Evolutionary conservation across 2,113 vertebrate genomes (phyloP).

Genomic region (Sinocyclocheilus grahami): DNA sequence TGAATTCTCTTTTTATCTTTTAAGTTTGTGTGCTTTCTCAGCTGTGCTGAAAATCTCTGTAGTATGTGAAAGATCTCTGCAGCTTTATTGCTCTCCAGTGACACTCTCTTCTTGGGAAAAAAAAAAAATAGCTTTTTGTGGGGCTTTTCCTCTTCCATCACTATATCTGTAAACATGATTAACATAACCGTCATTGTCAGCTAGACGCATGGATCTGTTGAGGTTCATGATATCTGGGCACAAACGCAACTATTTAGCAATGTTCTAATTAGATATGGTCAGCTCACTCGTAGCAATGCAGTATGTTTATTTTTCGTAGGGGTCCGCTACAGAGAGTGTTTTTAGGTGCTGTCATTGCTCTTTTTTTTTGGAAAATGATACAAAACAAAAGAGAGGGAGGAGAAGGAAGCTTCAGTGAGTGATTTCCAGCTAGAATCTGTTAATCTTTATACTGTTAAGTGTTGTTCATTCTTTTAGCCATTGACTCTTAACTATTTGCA

Average conservation of each 20-base stretch:
- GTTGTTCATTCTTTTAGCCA: conserved; percentile 89
- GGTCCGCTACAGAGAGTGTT: conserved; percentile 84
- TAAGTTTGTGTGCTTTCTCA: conserved; percentile 81
- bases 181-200: conserved; percentile 78
- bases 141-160: conserved; percentile 81
- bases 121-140: conserved; percentile 72
- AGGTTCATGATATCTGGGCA: conserved; percentile 79
- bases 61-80: conserved; percentile 59
- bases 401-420: conserved; percentile 54
- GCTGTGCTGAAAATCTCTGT: conserved; percentile 57
- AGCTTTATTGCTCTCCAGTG: conserved; percentile 61
- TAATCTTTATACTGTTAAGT: conserved; percentile 94
- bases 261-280: conserved; percentile 83
- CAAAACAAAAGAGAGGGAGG: conserved; percentile 60
- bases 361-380: conserved; percentile 68
- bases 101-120: conserved; percentile 53
- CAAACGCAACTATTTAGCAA: conserved; percentile 81
- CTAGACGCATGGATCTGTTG: conserved; percentile 52
- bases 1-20: conserved; percentile 76
- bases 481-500: conserved; percentile 98
- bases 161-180: conserved; percentile 71
- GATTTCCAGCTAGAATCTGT: conserved; percentile 87
- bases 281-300: conserved; percentile 72
- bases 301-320: conserved; percentile 87
- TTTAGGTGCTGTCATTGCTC: conserved; percentile 86